A percentile compares a stretch with the other conserved stretches of the same genome.
Conservation (phyloP, 30 jellyfish, hydroid and myxozoan species). For the Aurelia aurita complex sp. Pacific region DNA sequence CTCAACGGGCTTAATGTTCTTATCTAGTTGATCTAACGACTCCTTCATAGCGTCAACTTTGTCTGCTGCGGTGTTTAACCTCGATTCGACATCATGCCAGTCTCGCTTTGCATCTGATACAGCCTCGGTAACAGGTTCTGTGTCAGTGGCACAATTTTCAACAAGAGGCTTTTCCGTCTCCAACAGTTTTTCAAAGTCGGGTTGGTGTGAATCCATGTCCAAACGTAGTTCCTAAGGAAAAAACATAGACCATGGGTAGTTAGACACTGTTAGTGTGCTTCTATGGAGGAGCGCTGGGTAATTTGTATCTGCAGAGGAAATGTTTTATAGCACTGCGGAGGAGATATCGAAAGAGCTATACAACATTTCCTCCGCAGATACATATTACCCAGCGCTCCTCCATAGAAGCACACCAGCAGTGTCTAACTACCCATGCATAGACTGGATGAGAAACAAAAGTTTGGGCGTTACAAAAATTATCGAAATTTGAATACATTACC, state of each 20-base stretch:
- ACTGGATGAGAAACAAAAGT: too few species aligned
- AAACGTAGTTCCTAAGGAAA: conserved; percentile 40
- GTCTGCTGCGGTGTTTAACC: conserved; percentile 37
- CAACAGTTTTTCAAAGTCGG: conserved; percentile 55
- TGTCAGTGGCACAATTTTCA: conserved; percentile 73
- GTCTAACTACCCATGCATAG: too few species aligned
- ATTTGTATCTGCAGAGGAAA: too few species aligned
- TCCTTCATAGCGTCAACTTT: conserved; percentile 73
- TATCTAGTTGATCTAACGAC: conserved; percentile 41
- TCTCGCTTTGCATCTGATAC: conserved; percentile 51
- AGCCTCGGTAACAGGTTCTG: conserved; percentile 81
- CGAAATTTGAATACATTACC: too few species aligned
- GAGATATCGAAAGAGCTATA: too few species aligned
- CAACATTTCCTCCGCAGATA: too few species aligned
- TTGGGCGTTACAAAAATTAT: too few species aligned
- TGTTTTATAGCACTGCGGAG: too few species aligned
- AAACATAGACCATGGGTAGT: background rate
- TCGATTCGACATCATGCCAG: conserved; percentile 63
- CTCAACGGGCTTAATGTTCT: conserved; percentile 56
- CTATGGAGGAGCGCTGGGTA: too few species aligned
- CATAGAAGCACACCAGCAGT: too few species aligned
- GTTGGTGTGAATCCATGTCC: conserved; percentile 57
- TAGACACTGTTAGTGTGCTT: too few species aligned
- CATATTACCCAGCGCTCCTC: too few species aligned
- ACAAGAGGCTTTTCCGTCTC: conserved; percentile 54